Base-by-base conservation (phyloP, 2,888 invertebrate genomes). In the Phortica magna region DNA sequence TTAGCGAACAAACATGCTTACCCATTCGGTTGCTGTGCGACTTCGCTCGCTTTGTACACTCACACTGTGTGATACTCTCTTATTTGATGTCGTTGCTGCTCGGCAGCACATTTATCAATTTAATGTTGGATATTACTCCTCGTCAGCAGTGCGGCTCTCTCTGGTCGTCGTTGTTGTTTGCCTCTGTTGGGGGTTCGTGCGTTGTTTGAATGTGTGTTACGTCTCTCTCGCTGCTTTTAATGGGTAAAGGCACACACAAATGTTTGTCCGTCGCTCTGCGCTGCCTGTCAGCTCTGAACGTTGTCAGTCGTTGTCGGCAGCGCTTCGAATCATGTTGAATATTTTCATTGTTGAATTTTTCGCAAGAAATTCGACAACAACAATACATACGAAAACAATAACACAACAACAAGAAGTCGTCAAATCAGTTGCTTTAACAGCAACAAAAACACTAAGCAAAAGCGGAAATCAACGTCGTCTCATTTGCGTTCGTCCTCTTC, bases 301-400 rank as follows among this genome's bases (percentile, higher is more conserved):
- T 87, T 91, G 91, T 91, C 91, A 91, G 91, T 91, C 90, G 91
- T 90, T 89, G 89, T 90, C 90, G 90, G 89, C 89, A 90, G 89
- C 90, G 88, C 90, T 89, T 88, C 88, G 90, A 82, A 91, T 90
- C 90, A 90, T 91, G 91, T 91, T 87, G 88, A 88, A 82, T 78
- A 82, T 81, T 81, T 81, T 81, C 79, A 80, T 81, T 80, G 81
- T 83, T 83, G 83, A 55, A 78, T 79, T 82, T 84, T 84, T 81
- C 85, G 84, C 83, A 81, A 83, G 80, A 80, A 84, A 80, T 83
- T 82, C 83, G 81, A 81, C 83, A 41, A 78, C 76, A 77, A 74
- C 78, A 48, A 48, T 7, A 14, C 9, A 48, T 9, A 48, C 48
- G 48, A 48, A 9, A 14, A 57, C 22, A 53, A 53, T 14, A 31